A percentile compares a stretch with the other conserved stretches of the same genome.
Evolutionary conservation across 1,140 invertebrate species (phyloP).

Genomic region (Pseudoatta argentina): DNA sequence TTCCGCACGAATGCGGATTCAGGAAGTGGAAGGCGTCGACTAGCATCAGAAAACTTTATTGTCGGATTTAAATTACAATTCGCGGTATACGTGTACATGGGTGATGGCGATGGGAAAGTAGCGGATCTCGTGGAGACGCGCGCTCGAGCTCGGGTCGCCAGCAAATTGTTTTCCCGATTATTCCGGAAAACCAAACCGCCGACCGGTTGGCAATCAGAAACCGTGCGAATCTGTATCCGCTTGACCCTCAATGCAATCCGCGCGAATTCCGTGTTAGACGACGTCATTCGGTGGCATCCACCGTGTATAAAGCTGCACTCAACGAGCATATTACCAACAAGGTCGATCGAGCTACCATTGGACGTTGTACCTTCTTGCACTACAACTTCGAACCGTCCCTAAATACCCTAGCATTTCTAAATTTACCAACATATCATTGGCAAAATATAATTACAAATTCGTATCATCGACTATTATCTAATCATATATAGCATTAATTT

Average conservation of each 20-base stretch:
- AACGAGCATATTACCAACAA: constrained; percentile 20
- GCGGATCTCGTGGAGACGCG: constrained; percentile 23
- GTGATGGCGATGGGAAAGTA: background rate
- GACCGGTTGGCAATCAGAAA: constrained; percentile 63
- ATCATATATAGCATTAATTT: background rate
- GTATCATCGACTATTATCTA: background rate
- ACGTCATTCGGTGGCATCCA: background rate
- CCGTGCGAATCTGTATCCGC: constrained; percentile 46
- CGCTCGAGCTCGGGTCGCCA: constrained; percentile 40
- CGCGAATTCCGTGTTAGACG: constrained; percentile 15
- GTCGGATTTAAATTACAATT: constrained; percentile 56
- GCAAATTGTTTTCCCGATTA: constrained; percentile 65
- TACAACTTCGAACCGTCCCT: background rate
- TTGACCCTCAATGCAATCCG: constrained; percentile 40
- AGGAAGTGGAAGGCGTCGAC: constrained; percentile 18
- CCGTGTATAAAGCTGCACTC: constrained; percentile 19
- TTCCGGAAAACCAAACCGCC: constrained; percentile 56
- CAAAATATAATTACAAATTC: constrained; percentile 6
- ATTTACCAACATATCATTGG: background rate
- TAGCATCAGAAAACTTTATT: constrained; percentile 64
- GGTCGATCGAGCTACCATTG: background rate
- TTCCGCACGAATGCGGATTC: constrained; percentile 11
- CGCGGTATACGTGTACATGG: background rate
- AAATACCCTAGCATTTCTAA: background rate
- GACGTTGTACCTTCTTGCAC: background rate